These are phyloP conservation scores for Diuraphis noxia DNA, from an alignment of 1,140 invertebrate species.

Conservation along the genomic window DNA sequence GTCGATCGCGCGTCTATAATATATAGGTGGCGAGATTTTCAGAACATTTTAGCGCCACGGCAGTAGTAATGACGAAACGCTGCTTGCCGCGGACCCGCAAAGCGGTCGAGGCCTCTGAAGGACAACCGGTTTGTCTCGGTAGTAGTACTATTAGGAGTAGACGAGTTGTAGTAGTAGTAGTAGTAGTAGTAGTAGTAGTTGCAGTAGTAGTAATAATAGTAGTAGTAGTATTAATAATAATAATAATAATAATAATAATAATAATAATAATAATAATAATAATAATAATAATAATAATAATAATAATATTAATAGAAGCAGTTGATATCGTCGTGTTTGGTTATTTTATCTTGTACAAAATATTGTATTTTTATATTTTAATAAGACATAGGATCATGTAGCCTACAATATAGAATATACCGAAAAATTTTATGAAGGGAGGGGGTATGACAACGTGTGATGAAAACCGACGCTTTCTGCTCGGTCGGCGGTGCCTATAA, in stretches of 20 bases:
- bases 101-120: slow-evolving; percentile 29
- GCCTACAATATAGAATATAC: background rate
- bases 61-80: background rate
- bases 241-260: no score
- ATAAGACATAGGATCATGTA: background rate
- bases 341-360: no score
- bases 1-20: background rate
- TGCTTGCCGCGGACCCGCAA: background rate
- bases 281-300: background rate
- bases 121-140: slow-evolving; percentile 38
- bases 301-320: background rate
- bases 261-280: background rate
- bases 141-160: no score
- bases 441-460: background rate
- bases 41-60: slow-evolving; percentile 16
- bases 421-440: background rate
- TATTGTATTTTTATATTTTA: background rate
- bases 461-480: background rate
- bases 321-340: background rate
- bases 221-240: background rate
- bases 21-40: background rate
- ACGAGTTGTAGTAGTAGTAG: background rate
- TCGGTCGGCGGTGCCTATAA: background rate
- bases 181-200: background rate
- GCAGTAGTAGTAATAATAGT: background rate